These are phyloP conservation scores for Callyntrura sp. DNA, from an alignment of 2,888 invertebrate species.

Conservation along the genomic window DNA sequence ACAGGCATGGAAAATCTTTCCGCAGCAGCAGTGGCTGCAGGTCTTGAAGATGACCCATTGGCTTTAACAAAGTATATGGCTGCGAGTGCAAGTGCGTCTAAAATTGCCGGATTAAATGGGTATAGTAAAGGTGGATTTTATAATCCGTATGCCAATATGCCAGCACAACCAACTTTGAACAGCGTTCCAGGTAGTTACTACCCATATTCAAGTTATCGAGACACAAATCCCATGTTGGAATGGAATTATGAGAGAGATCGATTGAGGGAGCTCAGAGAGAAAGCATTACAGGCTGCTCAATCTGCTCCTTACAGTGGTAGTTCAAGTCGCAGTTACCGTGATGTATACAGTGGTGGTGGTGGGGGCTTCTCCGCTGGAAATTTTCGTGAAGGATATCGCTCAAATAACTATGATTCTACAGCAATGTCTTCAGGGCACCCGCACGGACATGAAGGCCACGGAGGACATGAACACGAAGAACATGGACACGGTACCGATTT, in stretches of 20 bases:
- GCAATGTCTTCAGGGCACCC: constrained; percentile 48
- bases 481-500: neutral
- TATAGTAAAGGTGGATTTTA: constrained; percentile 59
- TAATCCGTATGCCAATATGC: constrained; percentile 43
- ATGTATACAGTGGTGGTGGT: constrained; percentile 19
- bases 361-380: constrained; percentile 26
- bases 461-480: constrained; percentile 30
- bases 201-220: constrained; percentile 47
- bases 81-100: constrained; percentile 60
- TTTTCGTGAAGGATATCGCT: constrained; percentile 43
- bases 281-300: constrained; percentile 40
- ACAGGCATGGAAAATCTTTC: constrained; percentile 13
- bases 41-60: constrained; percentile 44
- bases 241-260: constrained; percentile 69
- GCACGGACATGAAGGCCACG: constrained; percentile 40
- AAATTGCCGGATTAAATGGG: constrained; percentile 44
- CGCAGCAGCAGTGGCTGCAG: constrained; percentile 36
- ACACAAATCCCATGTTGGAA: constrained; percentile 72
- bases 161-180: neutral
- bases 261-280: constrained; percentile 33
- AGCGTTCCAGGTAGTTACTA: constrained; percentile 64
- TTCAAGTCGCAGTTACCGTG: too few species aligned
- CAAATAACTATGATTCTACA: constrained; percentile 42
- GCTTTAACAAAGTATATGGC: constrained; percentile 60
- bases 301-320: constrained; percentile 24